Base-by-base conservation (phyloP, 2,888 invertebrate genomes). In the Perdita meconis region DNA sequence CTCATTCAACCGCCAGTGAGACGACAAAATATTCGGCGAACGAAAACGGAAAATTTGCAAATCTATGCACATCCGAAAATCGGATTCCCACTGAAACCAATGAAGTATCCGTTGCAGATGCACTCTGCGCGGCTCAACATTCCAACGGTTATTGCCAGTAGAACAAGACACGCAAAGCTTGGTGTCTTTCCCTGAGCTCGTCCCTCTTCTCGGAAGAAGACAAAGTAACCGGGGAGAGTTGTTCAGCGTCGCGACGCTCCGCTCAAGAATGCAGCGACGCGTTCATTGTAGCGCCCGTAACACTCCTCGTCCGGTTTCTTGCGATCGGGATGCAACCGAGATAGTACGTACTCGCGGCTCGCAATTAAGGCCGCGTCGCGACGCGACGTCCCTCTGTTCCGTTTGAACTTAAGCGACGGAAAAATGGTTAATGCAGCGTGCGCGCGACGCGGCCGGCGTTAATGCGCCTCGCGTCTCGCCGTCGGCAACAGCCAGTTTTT, bases 201-300 rank as follows among this genome's bases (percentile, higher is more conserved):
- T 78, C 64, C 50, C 30, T 26, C 24, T 55, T 55, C 36, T 55
- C 16, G 34, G 59, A 70, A 63, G 53, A 78, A 79, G 79, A 80
- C 55, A 77, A 77, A 78, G 66, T 67, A 71, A 78, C 64, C 40
- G 36, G 34, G 51, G 30, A 47, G 64, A 30, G 30, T 30, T 30
- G 77, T 71, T 59, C 60, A 55, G 57, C 71, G 66, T 71, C 63
- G 56, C 47, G 42, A 60, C 24, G 57, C 40, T 69, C 22, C 57
- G 50, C 67, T 57, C 57, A 55, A 74, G 66, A 73, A 80, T 78
- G 69, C 79, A 61, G 55, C 56, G 24, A 19, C 53, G 53, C 63
- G 79, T 74, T 80, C 79, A 80, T 78, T 78, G 73, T 79, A 56
- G 40, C 66, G 40, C 64, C 53, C 59, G 64, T 70, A 30, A 44